phyloP scores from a whole-genome alignment of 2,888 invertebrate species.

The Acrocyrtus sp. region DNA sequence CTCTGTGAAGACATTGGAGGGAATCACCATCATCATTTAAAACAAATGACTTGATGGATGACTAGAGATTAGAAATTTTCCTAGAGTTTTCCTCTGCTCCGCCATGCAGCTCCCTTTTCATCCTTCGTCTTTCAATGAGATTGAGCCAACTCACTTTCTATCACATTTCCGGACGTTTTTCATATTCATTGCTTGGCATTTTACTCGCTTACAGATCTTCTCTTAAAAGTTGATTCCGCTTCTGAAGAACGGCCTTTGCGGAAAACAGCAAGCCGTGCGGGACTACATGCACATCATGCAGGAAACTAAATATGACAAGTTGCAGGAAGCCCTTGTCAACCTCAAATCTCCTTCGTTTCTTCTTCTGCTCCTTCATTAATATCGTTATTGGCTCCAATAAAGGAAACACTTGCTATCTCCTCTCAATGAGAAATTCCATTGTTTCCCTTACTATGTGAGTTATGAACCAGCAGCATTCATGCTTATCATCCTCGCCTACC shows the following conservation, averaged over 20 bases:
- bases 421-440: conserved; percentile 7
- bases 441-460: not conserved
- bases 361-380: conserved; percentile 44
- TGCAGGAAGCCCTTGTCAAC: conserved; percentile 56
- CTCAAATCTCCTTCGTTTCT: conserved; percentile 46
- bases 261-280: no score
- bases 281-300: no score
- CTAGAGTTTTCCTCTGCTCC: conserved; percentile 46
- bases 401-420: conserved; percentile 7
- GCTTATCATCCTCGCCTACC: not conserved
- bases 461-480: not conserved
- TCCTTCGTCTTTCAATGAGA: conserved; percentile 20
- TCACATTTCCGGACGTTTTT: conserved; percentile 24
- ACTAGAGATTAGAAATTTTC: conserved; percentile 56
- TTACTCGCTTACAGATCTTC: no score
- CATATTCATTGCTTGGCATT: no score
- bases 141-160: no score
- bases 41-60: conserved; percentile 56
- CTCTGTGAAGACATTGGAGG: conserved; percentile 51
- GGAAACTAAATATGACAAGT: conserved; percentile 52
- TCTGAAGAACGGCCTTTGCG: no score
- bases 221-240: no score
- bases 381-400: conserved; percentile 29
- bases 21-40: conserved; percentile 55
- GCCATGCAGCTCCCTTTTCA: no score